A percentile compares a stretch with the other conserved stretches of the same genome.
Evolutionary conservation across 2,888 invertebrate species (phyloP).

Genomic region (Epirrita christyi): DNA sequence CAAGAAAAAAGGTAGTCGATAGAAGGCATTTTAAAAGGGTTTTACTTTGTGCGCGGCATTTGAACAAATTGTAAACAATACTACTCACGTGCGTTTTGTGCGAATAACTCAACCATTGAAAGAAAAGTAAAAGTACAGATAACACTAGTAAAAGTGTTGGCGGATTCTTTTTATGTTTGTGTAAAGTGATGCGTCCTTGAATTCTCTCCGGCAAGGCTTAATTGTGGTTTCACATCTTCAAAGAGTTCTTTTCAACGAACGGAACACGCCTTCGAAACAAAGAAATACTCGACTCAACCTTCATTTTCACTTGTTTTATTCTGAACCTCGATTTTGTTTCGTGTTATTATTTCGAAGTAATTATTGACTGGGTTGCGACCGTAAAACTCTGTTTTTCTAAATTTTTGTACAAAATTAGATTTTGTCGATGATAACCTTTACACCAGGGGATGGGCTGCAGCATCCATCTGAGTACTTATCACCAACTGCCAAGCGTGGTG

Average conservation of each 20-base stretch:
- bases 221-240: slow-evolving; percentile 80
- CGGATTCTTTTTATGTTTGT: slow-evolving; percentile 68
- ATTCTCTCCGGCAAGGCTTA: slow-evolving; percentile 77
- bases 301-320: slow-evolving; percentile 59
- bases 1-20: slow-evolving; percentile 44
- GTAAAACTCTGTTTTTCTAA: too few species aligned
- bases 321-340: slow-evolving; percentile 44
- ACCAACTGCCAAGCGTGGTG: too few species aligned
- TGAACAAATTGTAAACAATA: slow-evolving; percentile 62
- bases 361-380: background rate
- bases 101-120: slow-evolving; percentile 65
- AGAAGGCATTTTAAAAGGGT: slow-evolving; percentile 53
- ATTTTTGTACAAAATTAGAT: too few species aligned
- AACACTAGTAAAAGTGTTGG: slow-evolving; percentile 54
- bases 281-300: slow-evolving; percentile 59
- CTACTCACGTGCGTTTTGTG: slow-evolving; percentile 45
- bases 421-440: too few species aligned
- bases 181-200: slow-evolving; percentile 76
- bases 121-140: slow-evolving; percentile 55
- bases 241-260: slow-evolving; percentile 73
- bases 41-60: slow-evolving; percentile 48
- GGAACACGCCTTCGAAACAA: slow-evolving; percentile 61
- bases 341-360: slow-evolving; percentile 20
- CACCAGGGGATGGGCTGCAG: too few species aligned
- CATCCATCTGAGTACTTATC: too few species aligned